Conservation (phyloP, 2,113 vertebrate species). For the Ardeotis arabs region DNA sequence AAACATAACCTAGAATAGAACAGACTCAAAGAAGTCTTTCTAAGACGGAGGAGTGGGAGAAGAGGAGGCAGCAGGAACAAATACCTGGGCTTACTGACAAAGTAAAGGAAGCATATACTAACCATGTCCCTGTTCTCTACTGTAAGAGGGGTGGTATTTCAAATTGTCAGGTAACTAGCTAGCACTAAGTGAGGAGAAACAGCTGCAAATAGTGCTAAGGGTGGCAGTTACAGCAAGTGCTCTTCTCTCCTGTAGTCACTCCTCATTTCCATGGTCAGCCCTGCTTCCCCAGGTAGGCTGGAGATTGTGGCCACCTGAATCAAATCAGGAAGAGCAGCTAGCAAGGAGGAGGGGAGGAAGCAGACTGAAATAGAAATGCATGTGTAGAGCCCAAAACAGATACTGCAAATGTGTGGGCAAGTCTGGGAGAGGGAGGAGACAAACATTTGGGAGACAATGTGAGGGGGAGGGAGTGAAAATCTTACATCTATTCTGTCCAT, state of each 20-base stretch:
- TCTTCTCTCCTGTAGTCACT: not conserved
- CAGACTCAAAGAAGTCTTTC: not conserved
- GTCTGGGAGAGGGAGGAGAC: not conserved
- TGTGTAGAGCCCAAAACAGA: not conserved
- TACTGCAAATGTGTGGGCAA: not conserved
- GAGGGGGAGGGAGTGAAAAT: not conserved
- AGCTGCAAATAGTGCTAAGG: not conserved
- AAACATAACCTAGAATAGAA: not conserved
- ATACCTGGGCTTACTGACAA: not conserved
- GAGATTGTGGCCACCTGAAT: not conserved
- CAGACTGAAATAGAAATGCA: not conserved
- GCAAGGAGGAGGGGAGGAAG: not conserved
- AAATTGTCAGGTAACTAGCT: not conserved
- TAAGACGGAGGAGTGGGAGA: not conserved
- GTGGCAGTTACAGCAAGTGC: rapidly evolving
- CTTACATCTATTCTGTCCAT: not conserved
- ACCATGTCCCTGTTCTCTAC: not conserved
- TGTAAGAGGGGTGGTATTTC: not conserved
- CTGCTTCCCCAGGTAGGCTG: not conserved
- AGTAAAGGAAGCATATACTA: not conserved
- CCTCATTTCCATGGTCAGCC: not conserved
- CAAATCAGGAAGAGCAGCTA: not conserved
- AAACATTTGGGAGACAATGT: not conserved
- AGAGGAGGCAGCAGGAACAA: not conserved
- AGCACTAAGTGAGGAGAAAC: not conserved